These are phyloP conservation scores for Otis tarda DNA, from an alignment of 2,113 vertebrate species.

Conservation along the genomic window DNA sequence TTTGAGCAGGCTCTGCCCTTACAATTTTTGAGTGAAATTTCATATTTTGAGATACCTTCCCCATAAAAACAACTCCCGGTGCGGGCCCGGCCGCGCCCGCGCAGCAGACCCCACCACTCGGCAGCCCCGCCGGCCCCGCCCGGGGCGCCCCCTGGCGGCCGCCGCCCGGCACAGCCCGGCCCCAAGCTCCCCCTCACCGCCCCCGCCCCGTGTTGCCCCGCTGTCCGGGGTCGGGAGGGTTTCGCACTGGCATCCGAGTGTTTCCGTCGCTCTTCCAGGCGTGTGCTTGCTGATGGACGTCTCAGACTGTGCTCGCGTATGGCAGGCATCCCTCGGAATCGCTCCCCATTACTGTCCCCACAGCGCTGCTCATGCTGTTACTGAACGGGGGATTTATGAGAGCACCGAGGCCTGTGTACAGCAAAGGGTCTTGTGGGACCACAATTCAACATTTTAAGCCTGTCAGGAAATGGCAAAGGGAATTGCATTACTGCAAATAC, in stretches of 20 bases:
- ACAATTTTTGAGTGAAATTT: not conserved
- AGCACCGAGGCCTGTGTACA: not conserved
- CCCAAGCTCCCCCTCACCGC: too few species aligned
- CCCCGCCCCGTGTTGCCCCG: too few species aligned
- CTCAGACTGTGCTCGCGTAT: not conserved
- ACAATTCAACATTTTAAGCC: not conserved
- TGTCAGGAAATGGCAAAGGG: not conserved
- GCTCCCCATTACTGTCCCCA: fast-evolving
- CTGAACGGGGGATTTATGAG: not conserved
- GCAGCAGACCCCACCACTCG: not conserved
- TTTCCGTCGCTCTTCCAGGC: not conserved
- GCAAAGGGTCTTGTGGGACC: not conserved
- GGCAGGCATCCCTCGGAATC: not conserved
- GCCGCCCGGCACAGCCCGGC: too few species aligned
- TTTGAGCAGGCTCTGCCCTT: not conserved
- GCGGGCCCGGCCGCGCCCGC: not conserved
- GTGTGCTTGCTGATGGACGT: not conserved
- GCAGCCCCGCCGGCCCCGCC: too few species aligned
- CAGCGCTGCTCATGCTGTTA: not conserved
- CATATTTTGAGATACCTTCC: not conserved
- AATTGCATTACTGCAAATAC: not conserved
- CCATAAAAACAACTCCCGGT: fast-evolving
- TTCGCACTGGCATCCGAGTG: fast-evolving
- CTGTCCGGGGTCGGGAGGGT: fast-evolving
- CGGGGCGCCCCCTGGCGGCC: too few species aligned